phyloP scores from a whole-genome alignment of 2,113 vertebrate genomes.

The Mugil cephalus region DNA sequence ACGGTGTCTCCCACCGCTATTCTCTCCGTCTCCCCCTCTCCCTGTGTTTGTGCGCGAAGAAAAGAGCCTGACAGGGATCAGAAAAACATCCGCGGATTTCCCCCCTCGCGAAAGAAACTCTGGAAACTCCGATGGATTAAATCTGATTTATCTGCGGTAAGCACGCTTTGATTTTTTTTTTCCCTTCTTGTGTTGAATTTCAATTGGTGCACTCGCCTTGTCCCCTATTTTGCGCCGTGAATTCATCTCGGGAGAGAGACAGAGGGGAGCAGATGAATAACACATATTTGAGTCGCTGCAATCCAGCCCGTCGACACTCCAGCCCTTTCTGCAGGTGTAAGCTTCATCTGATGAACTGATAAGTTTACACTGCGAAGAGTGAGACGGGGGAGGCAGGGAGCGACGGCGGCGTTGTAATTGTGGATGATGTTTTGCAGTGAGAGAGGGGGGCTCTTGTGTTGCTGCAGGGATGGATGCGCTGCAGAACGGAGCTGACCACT shows the following conservation, averaged over 20 bases:
- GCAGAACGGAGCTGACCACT: conserved; percentile 76
- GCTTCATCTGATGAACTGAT: background rate
- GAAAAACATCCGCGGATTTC: conserved; percentile 29
- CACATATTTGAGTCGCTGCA: conserved; percentile 20
- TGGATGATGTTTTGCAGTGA: conserved; percentile 72
- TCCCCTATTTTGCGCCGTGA: conserved; percentile 59
- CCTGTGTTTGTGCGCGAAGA: conserved; percentile 17
- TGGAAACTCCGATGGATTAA: conserved; percentile 77
- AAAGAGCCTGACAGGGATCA: conserved; percentile 51
- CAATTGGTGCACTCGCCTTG: conserved; percentile 75
- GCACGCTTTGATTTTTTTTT: conserved; percentile 40
- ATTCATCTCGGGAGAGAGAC: conserved; percentile 42
- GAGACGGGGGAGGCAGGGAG: background rate
- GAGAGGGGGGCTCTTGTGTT: conserved; percentile 65
- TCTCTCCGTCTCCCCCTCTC: conserved; percentile 56
- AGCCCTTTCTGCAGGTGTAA: background rate
- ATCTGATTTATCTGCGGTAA: conserved; percentile 78
- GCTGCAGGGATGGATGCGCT: conserved; percentile 81
- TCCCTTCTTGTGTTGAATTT: conserved; percentile 50
- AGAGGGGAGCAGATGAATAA: conserved; percentile 50
- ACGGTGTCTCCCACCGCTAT: conserved; percentile 70
- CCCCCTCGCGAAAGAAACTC: conserved; percentile 28
- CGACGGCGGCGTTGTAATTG: conserved; percentile 24
- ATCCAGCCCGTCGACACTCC: background rate
- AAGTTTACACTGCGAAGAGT: background rate